These are phyloP conservation scores for Apamea sordens DNA, from an alignment of 2,888 invertebrate genomes.

Conservation along the genomic window DNA sequence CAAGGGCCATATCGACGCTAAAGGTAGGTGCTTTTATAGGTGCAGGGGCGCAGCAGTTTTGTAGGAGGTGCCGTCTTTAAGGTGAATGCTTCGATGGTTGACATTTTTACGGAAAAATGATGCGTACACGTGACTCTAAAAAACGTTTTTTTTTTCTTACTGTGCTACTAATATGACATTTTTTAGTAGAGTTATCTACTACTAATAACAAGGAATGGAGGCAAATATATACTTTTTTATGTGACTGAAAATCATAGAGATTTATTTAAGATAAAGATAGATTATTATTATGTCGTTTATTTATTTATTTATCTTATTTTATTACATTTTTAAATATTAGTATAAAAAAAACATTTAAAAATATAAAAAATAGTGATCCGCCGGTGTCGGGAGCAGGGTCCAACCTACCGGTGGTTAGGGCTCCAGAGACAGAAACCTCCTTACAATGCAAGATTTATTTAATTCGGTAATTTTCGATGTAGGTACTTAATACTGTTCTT, in stretches of 20 bases:
- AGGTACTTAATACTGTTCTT: no score
- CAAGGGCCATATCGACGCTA: conserved; percentile 91
- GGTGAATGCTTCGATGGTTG: neutral
- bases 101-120: neutral
- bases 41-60: neutral
- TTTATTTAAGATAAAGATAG: no score
- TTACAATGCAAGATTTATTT: no score
- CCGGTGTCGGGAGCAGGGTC: no score
- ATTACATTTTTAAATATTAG: no score
- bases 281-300: no score
- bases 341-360: no score
- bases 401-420: no score
- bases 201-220: neutral
- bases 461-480: neutral
- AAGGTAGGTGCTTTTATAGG: conserved; percentile 87
- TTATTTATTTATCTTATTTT: no score
- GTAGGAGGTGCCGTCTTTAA: no score
- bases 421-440: no score
- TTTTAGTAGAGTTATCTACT: neutral
- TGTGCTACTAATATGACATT: neutral
- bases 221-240: neutral
- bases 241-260: neutral
- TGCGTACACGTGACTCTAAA: neutral
- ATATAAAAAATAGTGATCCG: no score
- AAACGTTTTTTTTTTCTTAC: neutral